Base-by-base conservation (phyloP, 2,113 vertebrate species). In the Poeciliopsis occidentalis region DNA sequence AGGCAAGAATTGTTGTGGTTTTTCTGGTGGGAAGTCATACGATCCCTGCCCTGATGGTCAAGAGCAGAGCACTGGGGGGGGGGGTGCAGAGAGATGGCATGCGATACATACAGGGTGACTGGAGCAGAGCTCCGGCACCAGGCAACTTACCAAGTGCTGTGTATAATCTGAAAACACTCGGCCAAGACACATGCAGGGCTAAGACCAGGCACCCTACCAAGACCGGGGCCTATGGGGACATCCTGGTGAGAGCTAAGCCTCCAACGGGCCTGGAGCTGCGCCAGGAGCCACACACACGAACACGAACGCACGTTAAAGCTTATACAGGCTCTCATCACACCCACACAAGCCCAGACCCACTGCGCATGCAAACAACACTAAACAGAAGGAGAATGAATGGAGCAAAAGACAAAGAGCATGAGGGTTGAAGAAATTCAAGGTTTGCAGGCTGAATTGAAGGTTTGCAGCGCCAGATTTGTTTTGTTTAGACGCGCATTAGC, bases 171-270 rank as follows among this genome's bases (percentile, higher is more conserved):
- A 91, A 89, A 84, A 88, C 79, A 78, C 82, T 92, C 89, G 85
- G 90, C 87, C 94, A 87, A 87, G 89, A 91, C 84, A 68, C 85
- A 92, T 87, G 88, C 88, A 89, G 92, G 89, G 90, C 89, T 93
- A 92, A 93, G 85, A 91, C 84, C 87, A 93, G 91, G 89, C 92
- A 76, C 88, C 92, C 90, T 82, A 93, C 92, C 92, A 94, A 90
- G 90, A 75, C 89, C 32, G 60, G 79, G 88, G 90, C 90, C 88
- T 90, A 83, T 74, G 82, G 89, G 92, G 93, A 92, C 79, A 72
- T 93, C 93, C 93, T 91, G 90, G 89, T 83, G 91, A 91, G 93
- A 85, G 86, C 74, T 90, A 90, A 91, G 88, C 87, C 88, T 84
- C 80, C 84, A 76, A 75, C 78, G 68, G 78, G 80, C 80, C 87